Percentiles rank a stretch among this genome's conserved stretches.
phyloP scores from a whole-genome alignment of 1,140 invertebrate species.

The Scaptomyza hsui region DNA sequence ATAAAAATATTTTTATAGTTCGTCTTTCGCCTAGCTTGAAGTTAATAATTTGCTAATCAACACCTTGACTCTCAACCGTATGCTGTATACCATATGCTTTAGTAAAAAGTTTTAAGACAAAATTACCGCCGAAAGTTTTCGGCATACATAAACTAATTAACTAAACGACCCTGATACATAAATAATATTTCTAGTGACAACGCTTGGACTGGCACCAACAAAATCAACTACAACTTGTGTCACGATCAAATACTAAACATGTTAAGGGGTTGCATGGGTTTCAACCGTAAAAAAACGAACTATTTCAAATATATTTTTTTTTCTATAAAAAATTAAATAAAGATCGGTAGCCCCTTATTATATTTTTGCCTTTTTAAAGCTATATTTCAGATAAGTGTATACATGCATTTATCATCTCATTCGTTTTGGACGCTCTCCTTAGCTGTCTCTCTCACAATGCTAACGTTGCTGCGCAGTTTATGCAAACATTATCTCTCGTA shows the following conservation, averaged over 20 bases:
- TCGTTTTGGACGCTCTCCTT: conserved; percentile 2
- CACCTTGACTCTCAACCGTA: too few relatives aligned
- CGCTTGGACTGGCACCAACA: conserved; percentile 12
- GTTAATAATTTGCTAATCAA: too few relatives aligned
- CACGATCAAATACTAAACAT: conserved; percentile 1
- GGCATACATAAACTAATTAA: conserved; percentile 49
- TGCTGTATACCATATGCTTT: too few relatives aligned
- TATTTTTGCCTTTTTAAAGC: not conserved
- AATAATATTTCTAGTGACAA: conserved; percentile 10
- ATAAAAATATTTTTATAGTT: too few relatives aligned
- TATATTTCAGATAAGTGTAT: conserved; percentile 42
- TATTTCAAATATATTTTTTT: too few relatives aligned
- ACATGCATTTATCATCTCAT: not conserved
- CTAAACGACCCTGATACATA: conserved; percentile 26
- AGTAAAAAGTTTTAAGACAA: conserved; percentile 31
- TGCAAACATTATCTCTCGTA: conserved; percentile 47
- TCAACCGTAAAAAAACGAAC: too few relatives aligned
- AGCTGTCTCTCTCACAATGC: conserved; percentile 34
- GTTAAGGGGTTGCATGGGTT: too few relatives aligned
- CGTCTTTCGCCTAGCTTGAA: too few relatives aligned
- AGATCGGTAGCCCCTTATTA: too few relatives aligned
- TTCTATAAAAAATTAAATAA: too few relatives aligned
- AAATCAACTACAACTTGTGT: not conserved
- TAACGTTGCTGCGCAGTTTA: conserved; percentile 67
- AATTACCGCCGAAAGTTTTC: conserved; percentile 31